Percentiles rank a stretch among this genome's conserved stretches.
Conservation (phyloP, 2,797 vertebrate species). For the Lepilemur septentrionalis region DNA sequence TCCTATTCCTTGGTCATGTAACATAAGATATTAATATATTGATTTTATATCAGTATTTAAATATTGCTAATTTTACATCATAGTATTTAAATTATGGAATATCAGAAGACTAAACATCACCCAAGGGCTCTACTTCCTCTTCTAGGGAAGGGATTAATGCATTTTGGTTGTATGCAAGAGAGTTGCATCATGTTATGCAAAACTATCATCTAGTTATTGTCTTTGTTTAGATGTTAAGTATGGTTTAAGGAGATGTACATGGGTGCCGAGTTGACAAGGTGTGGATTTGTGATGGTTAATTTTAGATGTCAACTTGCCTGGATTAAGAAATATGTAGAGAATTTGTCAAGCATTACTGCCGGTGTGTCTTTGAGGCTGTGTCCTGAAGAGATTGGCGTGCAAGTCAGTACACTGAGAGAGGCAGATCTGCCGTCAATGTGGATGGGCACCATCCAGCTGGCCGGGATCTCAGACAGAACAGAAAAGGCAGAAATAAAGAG, state of each 20-base stretch:
- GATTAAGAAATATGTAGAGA: background rate
- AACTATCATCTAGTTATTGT: background rate
- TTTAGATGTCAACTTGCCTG: background rate
- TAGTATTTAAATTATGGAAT: background rate
- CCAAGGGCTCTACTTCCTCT: background rate
- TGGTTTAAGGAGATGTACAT: background rate
- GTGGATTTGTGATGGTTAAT: background rate
- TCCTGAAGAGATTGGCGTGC: background rate
- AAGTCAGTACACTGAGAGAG: background rate
- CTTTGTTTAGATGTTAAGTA: background rate
- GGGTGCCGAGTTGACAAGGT: background rate
- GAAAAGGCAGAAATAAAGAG: background rate
- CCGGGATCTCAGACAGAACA: too few species aligned
- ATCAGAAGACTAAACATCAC: background rate
- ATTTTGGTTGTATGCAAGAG: background rate
- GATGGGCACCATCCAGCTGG: fast-evolving
- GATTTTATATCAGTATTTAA: background rate
- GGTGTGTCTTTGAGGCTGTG: background rate
- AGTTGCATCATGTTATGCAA: too few species aligned
- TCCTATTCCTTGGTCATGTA: background rate
- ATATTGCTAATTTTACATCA: background rate
- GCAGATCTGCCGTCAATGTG: background rate
- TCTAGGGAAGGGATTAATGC: background rate
- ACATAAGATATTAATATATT: background rate
- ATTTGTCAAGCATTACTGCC: background rate